phyloP scores from a whole-genome alignment of 2,797 vertebrate species.

The Phalloptychus januarius region DNA sequence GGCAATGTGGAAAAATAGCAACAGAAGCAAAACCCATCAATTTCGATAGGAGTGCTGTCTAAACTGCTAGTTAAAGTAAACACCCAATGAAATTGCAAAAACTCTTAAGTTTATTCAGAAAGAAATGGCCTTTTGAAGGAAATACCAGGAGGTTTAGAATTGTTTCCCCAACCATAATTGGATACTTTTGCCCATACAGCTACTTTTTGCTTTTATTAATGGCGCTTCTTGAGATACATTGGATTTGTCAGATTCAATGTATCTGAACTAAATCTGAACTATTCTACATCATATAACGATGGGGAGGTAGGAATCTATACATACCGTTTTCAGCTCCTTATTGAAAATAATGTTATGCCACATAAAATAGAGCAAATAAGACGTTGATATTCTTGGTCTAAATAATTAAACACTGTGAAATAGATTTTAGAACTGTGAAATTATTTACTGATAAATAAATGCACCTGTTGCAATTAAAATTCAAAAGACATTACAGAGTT shows the following conservation, averaged over 20 bases:
- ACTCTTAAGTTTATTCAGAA: background rate
- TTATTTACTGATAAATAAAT: background rate
- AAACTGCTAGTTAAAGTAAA: constrained; percentile 9
- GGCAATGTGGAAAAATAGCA: background rate
- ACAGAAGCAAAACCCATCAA: background rate
- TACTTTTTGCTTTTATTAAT: background rate
- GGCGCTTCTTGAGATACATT: background rate
- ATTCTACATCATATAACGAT: background rate
- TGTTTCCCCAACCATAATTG: background rate
- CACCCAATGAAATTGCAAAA: background rate
- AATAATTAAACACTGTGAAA: background rate
- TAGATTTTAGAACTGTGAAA: background rate
- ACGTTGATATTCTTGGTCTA: background rate
- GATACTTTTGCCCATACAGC: background rate
- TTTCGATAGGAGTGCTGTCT: background rate
- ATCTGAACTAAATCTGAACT: no score
- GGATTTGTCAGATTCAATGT: background rate
- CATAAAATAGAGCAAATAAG: background rate
- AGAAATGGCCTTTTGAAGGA: background rate
- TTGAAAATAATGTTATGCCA: background rate
- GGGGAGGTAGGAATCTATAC: background rate
- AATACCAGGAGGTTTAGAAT: background rate
- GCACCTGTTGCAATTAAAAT: background rate
- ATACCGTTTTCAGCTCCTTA: background rate
- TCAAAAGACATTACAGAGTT: constrained; percentile 13